These are phyloP conservation scores for Danaus plexippus DNA, from an alignment of 1,140 invertebrate genomes.

Conservation along the genomic window DNA sequence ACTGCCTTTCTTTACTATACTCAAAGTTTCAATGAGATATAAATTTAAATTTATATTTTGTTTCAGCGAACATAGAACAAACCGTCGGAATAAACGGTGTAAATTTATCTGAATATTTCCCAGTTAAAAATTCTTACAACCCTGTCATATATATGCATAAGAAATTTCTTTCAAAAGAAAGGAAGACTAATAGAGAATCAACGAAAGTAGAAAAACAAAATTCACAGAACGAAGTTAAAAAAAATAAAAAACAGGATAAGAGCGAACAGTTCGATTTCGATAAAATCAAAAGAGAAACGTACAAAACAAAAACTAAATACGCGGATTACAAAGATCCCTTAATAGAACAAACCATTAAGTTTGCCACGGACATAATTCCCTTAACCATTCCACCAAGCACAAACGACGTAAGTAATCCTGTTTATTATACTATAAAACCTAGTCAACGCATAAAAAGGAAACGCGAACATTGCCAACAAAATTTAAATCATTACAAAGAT, in stretches of 20 bases:
- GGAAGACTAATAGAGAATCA: not conserved
- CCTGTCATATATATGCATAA: constrained; percentile 50
- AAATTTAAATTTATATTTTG: constrained; percentile 2
- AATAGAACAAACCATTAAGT: constrained; percentile 46
- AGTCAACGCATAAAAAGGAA: constrained; percentile 35
- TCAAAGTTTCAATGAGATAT: not conserved
- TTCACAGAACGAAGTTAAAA: constrained; percentile 13
- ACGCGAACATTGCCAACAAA: constrained; percentile 18
- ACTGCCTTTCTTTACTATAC: too few relatives aligned
- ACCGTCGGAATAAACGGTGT: constrained; percentile 18
- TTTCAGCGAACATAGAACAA: constrained; percentile 8
- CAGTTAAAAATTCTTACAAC: constrained; percentile 32
- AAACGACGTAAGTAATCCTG: constrained; percentile 22
- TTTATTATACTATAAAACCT: constrained; percentile 51
- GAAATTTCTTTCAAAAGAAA: constrained; percentile 28
- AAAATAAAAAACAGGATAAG: constrained; percentile 32
- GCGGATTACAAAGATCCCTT: constrained; percentile 30
- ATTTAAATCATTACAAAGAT: constrained; percentile 19
- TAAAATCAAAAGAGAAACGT: constrained; percentile 14
- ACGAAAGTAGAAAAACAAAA: constrained; percentile 4
- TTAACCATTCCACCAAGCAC: constrained; percentile 44
- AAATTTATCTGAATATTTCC: constrained; percentile 24
- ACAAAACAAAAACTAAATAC: constrained; percentile 25
- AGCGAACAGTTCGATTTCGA: constrained; percentile 33
- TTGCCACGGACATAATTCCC: constrained; percentile 50